A percentile compares a stretch with the other conserved stretches of the same genome.
These are phyloP conservation scores for Omphaloscelis lunosa DNA, from an alignment of 2,888 invertebrate species.

Conservation along the genomic window DNA sequence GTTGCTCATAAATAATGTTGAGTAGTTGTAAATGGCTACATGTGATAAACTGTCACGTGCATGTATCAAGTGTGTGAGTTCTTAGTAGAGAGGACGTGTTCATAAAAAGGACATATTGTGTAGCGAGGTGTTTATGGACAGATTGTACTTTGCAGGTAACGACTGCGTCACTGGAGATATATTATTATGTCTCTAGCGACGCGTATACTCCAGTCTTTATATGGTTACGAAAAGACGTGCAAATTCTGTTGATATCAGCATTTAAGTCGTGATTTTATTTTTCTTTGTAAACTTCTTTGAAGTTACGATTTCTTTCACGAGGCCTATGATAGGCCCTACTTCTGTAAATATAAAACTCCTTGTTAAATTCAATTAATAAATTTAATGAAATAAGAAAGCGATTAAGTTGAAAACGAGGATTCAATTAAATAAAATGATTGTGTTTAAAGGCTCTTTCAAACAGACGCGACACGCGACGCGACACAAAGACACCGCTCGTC, in stretches of 20 bases:
- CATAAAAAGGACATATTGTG: constrained; percentile 74
- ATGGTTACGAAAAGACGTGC: too few species aligned
- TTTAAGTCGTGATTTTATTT: background rate
- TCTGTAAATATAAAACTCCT: background rate
- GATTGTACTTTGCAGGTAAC: background rate
- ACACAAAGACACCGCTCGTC: too few species aligned
- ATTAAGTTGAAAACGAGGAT: background rate
- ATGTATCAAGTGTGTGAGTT: constrained; percentile 69
- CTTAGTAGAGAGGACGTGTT: constrained; percentile 69
- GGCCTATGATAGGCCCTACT: too few species aligned
- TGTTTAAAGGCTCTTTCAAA: too few species aligned
- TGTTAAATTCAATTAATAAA: constrained; percentile 10
- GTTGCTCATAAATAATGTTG: constrained; percentile 24
- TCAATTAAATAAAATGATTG: constrained; percentile 7
- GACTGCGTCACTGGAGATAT: too few species aligned
- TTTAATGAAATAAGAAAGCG: constrained; percentile 7
- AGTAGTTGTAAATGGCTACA: constrained; percentile 62
- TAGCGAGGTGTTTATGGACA: constrained; percentile 66
- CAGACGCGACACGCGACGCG: too few species aligned
- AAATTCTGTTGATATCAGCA: background rate
- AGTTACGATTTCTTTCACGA: background rate
- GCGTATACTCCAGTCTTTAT: too few species aligned
- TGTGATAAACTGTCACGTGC: constrained; percentile 66
- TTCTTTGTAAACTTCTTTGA: background rate
- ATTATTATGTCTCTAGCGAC: background rate